phyloP scores from a whole-genome alignment of 2,797 vertebrate genomes.

The Myotis findleyi region DNA sequence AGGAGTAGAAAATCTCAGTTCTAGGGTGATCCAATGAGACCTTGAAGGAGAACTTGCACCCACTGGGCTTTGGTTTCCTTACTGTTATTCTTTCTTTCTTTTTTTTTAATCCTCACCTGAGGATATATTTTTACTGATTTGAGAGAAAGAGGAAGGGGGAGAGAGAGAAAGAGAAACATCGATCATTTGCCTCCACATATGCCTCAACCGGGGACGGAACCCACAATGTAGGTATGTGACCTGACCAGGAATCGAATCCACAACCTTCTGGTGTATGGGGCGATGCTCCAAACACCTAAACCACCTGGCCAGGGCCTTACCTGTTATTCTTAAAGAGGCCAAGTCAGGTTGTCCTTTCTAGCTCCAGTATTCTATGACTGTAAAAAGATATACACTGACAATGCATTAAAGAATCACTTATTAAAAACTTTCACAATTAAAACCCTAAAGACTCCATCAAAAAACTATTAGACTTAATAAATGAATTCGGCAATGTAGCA shows the following conservation, averaged over 20 bases:
- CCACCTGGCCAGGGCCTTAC: neutral
- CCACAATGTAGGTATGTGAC: neutral
- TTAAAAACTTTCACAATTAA: neutral
- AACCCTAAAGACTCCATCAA: too few relatives aligned
- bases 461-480: too few relatives aligned
- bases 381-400: neutral
- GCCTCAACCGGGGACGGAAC: neutral
- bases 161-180: neutral
- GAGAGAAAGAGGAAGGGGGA: neutral
- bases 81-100: neutral
- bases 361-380: neutral
- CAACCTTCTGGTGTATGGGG: neutral
- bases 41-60: neutral
- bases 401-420: neutral
- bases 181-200: neutral
- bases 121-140: neutral
- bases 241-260: neutral
- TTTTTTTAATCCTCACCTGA: neutral
- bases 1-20: neutral
- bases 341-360: neutral
- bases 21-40: neutral
- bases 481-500: too few relatives aligned
- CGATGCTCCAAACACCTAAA: neutral
- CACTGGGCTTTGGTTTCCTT: neutral
- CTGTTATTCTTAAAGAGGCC: neutral